Evolutionary conservation across 1,140 invertebrate genomes (phyloP), one percentile per base, ranked within the genome.

Genomic region (Diabrotica virgifera): DNA sequence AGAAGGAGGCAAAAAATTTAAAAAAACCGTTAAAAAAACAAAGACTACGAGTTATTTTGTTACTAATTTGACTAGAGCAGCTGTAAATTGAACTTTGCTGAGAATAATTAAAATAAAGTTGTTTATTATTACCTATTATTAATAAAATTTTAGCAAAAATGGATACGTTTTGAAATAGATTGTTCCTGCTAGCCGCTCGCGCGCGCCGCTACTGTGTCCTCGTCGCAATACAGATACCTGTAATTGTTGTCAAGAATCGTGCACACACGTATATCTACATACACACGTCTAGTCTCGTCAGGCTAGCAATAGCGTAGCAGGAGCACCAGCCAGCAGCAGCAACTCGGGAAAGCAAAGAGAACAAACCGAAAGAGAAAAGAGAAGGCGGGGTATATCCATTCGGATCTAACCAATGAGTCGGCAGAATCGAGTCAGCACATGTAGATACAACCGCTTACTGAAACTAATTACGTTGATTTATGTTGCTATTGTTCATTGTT

Each of bases 391-490:
- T 76, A 71, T 73, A 76, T 66, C 73, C 70, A 69, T 63, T 60
- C 62, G 70, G 65, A 66, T 61, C 70, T 73, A 72, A 78, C 77
- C 77, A 78, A 78, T 78, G 77, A 76, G 65, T 78, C 69, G 68
- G 68, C 72, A 67, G 24, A 70, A 70, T 70, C 72, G 69, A 73
- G 68, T 74, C 71, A 75, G 71, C 75, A 77, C 56, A 64, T 78
- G 75, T 76, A 77, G 76, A 77, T 78, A 76, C 77, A 75, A 75
- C 75, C 75, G 77, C 77, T 77, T 76, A 73, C 75, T 81, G 83
- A 83, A 84, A 85, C 84, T 85, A 85, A 85, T 85, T 85, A 85
- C 83, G 80, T 82, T 84, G 84, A 85, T 85, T 85, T 85, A 85
- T 85, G 83, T 84, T 79, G 80, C 83, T 80, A 85, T 85, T 85